Evolutionary conservation across 2,797 vertebrate species (phyloP), one percentile per base, ranked within the genome.

Genomic region (Martes flavigula): DNA sequence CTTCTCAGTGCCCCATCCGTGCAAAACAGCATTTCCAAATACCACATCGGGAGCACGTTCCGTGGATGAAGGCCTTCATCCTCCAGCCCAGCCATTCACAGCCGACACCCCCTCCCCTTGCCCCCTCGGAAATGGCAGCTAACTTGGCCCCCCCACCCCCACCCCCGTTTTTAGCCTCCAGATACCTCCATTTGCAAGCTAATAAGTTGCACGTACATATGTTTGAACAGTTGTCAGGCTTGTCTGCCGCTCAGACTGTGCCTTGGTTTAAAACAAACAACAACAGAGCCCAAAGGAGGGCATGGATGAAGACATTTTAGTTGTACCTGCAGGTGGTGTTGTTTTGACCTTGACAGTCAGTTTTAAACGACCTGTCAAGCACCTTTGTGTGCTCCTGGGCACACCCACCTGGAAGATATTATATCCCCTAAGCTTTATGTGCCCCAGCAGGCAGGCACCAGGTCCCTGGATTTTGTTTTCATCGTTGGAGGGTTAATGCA

Each of bases 351-450:
- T 97, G 93, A 97, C 72, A 97, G 94, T 95, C 97, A 95, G 95
- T 94, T 97, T 93, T 87, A 97, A 98, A 98, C 0, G 94, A 97
- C 94, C 82, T 98, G 96, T 97, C 97, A 97, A 85, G 96, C 88
- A 92, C 91, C 86, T 98, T 73, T 97, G 89, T 97, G 95, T 91
- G 90, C 94, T 97, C 94, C 88, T 97, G 93, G 96, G 82, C 90
- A 95, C 90, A 93, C 95, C 95, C 98, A 97, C 96, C 96, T 98
- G 98, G 97, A 98, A 98, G 96, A 93, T 79, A 97, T 96, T 98
- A 97, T 48, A 85, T 75, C 46, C 75, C 58, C 51, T 83, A 21
- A 66, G 43, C 86, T 95, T 97, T 96, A 48, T 94, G 40, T 94
- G 92, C 90, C 97, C 88, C 95, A 87, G 89, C 96, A 97, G 96